Evolutionary conservation across 2,888 invertebrate species (phyloP).

Genomic region (Chrysolina americana): DNA sequence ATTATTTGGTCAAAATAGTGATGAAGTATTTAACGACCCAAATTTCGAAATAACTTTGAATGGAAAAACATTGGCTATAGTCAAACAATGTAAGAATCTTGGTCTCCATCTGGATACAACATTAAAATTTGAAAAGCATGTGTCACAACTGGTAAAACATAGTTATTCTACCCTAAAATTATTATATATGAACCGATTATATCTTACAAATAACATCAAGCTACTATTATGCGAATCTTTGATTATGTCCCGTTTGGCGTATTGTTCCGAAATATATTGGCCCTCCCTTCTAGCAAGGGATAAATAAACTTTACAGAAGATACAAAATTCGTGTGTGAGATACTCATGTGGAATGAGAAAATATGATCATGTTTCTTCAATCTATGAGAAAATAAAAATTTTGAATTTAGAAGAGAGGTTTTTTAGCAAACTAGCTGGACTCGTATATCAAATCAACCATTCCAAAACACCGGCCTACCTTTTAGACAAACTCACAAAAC

Average conservation of each 20-base stretch:
- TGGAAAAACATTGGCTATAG: too few relatives aligned
- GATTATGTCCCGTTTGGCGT: not conserved
- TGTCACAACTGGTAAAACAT: constrained; percentile 4
- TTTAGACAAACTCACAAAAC: constrained; percentile 7
- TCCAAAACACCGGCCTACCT: not conserved
- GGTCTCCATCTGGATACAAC: too few relatives aligned
- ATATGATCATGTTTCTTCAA: not conserved
- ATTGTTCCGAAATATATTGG: not conserved
- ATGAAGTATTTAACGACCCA: too few relatives aligned
- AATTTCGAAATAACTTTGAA: too few relatives aligned
- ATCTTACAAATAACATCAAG: not conserved
- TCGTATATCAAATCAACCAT: not conserved
- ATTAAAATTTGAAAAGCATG: not conserved
- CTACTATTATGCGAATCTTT: not conserved
- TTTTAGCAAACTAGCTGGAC: not conserved
- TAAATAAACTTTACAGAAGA: not conserved
- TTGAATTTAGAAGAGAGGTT: not conserved
- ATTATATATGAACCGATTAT: not conserved
- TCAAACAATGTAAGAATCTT: too few relatives aligned
- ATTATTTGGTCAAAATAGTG: too few relatives aligned
- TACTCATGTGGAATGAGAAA: not conserved
- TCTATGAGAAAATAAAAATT: not conserved
- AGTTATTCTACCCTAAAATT: constrained; percentile 1
- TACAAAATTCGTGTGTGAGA: not conserved
- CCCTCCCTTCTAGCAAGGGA: not conserved